Percentiles rank a stretch among this genome's conserved stretches.
phyloP scores from a whole-genome alignment of 2,113 vertebrate genomes.

The Cyprichromis sp. region DNA sequence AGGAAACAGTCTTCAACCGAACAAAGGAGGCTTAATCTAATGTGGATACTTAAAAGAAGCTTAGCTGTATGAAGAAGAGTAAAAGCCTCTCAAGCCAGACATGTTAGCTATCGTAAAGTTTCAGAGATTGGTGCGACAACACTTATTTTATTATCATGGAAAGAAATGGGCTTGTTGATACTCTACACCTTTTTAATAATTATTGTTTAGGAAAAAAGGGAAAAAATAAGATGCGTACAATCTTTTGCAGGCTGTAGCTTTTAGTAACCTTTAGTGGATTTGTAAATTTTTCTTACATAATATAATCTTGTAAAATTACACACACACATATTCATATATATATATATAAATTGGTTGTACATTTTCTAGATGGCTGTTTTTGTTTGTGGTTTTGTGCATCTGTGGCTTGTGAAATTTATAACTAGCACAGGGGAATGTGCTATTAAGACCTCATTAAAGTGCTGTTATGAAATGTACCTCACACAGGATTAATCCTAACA shows the following conservation, averaged over 20 bases:
- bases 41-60: background rate
- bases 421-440: background rate
- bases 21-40: background rate
- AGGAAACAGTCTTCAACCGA: background rate
- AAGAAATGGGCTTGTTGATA: background rate
- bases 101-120: background rate
- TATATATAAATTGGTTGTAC: background rate
- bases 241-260: background rate
- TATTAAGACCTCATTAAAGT: background rate
- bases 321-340: background rate
- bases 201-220: background rate
- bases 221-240: background rate
- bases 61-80: background rate
- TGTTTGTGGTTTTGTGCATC: background rate
- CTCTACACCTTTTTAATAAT: background rate
- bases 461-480: background rate
- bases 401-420: background rate
- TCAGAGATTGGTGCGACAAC: background rate
- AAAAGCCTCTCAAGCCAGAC: background rate
- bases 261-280: background rate
- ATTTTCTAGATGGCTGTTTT: background rate
- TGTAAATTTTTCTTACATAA: background rate
- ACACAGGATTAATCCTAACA: background rate
- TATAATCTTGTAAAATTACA: rapidly evolving
- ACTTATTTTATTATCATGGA: background rate